phyloP scores from a whole-genome alignment of 2,888 invertebrate genomes.

The Patella pellucida region DNA sequence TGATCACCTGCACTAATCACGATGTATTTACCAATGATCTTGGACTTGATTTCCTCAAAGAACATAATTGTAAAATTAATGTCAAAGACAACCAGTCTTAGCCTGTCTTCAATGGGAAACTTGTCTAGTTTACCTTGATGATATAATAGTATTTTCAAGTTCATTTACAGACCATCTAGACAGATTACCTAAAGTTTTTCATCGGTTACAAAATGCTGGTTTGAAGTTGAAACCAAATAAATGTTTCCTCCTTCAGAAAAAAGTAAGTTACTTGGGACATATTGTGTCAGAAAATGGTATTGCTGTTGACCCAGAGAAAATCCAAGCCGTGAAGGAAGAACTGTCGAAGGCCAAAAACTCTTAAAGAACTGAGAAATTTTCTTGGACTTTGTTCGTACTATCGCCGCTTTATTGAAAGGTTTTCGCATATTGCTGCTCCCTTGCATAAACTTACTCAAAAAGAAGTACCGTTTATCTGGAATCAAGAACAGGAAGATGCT shows the following conservation, averaged over 20 bases:
- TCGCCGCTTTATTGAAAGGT: background rate
- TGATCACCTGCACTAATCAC: too few relatives aligned
- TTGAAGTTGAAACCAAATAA: background rate
- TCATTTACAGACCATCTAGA: background rate
- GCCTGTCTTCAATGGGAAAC: background rate
- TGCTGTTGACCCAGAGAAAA: background rate
- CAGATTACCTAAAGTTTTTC: background rate
- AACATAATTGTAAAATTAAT: too few relatives aligned
- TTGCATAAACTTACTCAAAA: slow-evolving; percentile 7
- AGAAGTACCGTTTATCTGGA: background rate
- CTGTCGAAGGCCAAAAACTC: background rate
- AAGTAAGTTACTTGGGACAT: background rate
- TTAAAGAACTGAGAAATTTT: background rate
- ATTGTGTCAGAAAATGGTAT: slow-evolving; percentile 7
- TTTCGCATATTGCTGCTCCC: slow-evolving; percentile 1
- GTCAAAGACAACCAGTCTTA: background rate
- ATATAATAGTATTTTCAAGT: background rate
- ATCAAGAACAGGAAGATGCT: background rate
- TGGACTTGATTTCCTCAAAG: too few relatives aligned
- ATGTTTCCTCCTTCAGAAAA: slow-evolving; percentile 3
- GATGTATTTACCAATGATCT: too few relatives aligned
- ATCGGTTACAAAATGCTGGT: background rate
- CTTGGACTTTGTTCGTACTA: background rate
- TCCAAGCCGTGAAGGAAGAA: background rate
- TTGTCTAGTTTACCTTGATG: background rate